Evolutionary conservation across 1,140 invertebrate species (phyloP), one percentile per base, ranked within the genome.

Genomic region (Theocolax elegans): DNA sequence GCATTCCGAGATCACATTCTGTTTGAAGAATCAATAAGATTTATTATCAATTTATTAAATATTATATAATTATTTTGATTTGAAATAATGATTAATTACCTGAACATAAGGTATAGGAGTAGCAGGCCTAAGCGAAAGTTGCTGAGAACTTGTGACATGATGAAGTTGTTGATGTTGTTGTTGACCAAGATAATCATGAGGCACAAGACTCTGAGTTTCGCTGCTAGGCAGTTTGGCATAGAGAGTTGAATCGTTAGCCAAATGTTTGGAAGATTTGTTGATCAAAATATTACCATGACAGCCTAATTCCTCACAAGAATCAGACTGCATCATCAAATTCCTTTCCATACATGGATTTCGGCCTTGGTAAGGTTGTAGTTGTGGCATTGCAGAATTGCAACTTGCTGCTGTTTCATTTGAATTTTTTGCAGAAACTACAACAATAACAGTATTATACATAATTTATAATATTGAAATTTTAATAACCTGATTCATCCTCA

Each of bases 331-430:
- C 75, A 93, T 90, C 9, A 94, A 87, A 85, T 97, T 97, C 1
- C 95, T 86, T 79, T 96, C 94, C 76, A 95, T 88, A 74, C 94
- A 96, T 1, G 94, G 93, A 87, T 97, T 97, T 12, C 95, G 86
- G 3, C 95, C 95, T 80, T 96, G 94, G 81, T 95, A 91, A 1
- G 94, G 93, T 75, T 94, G 93, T 27, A 94, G 75, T 23, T 42
- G 60, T 80, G 51, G 56, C 10, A 31, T 3, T 1, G 83, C 83
- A 2, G 70, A 67, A 38, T 76, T 85, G 17, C 23, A 42, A 9
- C 8, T 44, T 27, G 75, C 73, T 8, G 78, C 85, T 59, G 84
- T 74, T 72, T 88, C 84, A 67, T 87, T 87, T 1, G 86, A 88
- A 77, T 87, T 88, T 81, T 87, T 88, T 49, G 76, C 81, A 81